Evolutionary conservation across 2,888 invertebrate species (phyloP).

Genomic region (Endotricha flammealis): DNA sequence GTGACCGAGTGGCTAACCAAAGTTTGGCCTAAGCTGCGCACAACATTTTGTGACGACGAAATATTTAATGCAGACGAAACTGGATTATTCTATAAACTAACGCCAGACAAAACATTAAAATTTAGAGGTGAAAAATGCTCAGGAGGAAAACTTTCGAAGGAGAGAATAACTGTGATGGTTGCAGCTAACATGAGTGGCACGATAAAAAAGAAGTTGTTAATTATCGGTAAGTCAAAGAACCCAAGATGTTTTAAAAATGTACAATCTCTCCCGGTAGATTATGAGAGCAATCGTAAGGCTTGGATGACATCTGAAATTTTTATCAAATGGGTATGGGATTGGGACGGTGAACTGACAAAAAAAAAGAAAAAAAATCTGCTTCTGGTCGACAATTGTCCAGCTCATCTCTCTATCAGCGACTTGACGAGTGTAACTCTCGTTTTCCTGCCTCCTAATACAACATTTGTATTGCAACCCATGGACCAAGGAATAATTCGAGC

Average conservation of each 20-base stretch:
- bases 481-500: conserved; percentile 16
- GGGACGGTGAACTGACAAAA: conserved; percentile 22
- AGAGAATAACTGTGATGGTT: conserved; percentile 22
- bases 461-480: conserved; percentile 17
- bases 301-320: conserved; percentile 38
- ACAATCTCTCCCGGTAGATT: conserved; percentile 16
- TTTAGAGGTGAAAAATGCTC: conserved; percentile 22
- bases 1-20: conserved; percentile 18
- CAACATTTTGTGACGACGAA: conserved; percentile 22
- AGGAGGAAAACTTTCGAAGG: conserved; percentile 21
- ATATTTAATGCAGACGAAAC: conserved; percentile 28
- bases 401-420: conserved; percentile 23
- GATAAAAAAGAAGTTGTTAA: conserved; percentile 20
- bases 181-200: conserved; percentile 24
- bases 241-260: conserved; percentile 33
- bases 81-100: conserved; percentile 23
- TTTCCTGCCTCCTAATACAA: conserved; percentile 21
- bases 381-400: conserved; percentile 29
- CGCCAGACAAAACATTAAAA: conserved; percentile 18
- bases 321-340: conserved; percentile 20
- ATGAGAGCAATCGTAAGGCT: conserved; percentile 28
- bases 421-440: conserved; percentile 27
- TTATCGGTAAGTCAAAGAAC: conserved; percentile 21
- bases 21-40: conserved; percentile 17
- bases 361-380: conserved; percentile 25